Evolutionary conservation across 1,140 invertebrate species (phyloP).

Genomic region (Musca domestica): DNA sequence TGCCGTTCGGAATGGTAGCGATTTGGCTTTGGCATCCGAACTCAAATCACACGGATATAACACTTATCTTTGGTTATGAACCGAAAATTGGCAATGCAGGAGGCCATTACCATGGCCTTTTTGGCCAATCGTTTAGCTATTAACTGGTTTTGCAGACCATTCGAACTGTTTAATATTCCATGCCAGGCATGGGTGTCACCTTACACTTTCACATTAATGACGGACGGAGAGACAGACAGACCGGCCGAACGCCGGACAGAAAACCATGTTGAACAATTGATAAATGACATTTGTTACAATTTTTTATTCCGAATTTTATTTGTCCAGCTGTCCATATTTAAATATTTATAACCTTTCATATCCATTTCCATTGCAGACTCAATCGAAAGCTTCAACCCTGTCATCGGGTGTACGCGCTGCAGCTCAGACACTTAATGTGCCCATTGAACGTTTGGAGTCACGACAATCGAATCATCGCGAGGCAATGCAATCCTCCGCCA

Average conservation of each 20-base stretch:
- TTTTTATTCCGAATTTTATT: background rate
- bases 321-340: background rate
- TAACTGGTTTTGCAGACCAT: too few relatives aligned
- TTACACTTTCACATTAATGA: constrained; percentile 3
- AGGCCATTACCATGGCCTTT: too few relatives aligned
- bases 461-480: constrained; percentile 43
- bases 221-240: too few relatives aligned
- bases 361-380: constrained; percentile 35
- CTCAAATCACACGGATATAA: too few relatives aligned
- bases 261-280: background rate
- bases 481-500: background rate
- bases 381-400: constrained; percentile 50
- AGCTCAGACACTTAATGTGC: constrained; percentile 52
- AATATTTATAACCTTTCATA: background rate
- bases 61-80: too few relatives aligned
- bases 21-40: too few relatives aligned
- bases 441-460: constrained; percentile 49
- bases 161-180: too few relatives aligned
- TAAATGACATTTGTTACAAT: background rate
- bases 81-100: too few relatives aligned
- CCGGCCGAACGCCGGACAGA: too few relatives aligned
- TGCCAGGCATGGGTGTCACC: too few relatives aligned
- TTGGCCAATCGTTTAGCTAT: too few relatives aligned
- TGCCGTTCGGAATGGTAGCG: too few relatives aligned
- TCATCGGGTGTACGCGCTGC: constrained; percentile 51